Percentiles rank a stretch among this genome's conserved stretches.
phyloP scores from a whole-genome alignment of 2,797 vertebrate genomes.

The Distichodus sexfasciatus region DNA sequence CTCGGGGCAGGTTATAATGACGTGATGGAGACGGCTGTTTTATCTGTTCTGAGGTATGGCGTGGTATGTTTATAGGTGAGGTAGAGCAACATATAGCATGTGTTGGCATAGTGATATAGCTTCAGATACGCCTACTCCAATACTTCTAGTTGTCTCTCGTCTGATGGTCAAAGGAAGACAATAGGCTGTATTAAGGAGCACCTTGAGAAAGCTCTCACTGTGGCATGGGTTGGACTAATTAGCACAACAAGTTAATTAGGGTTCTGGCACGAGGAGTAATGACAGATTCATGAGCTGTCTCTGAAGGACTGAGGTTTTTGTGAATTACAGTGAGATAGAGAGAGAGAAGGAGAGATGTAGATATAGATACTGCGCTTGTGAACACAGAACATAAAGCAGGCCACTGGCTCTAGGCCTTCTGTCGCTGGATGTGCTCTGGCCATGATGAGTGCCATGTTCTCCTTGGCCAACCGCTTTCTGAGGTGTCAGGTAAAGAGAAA shows the following conservation, averaged over 20 bases:
- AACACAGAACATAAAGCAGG: constrained; percentile 10
- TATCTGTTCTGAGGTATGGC: constrained; percentile 22
- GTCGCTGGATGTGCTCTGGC: neutral
- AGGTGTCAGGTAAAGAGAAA: constrained; percentile 7
- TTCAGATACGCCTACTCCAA: too few species aligned
- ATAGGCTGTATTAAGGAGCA: too few species aligned
- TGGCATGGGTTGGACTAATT: constrained; percentile 17
- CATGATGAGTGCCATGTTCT: constrained; percentile 25
- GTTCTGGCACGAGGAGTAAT: neutral
- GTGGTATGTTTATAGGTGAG: neutral
- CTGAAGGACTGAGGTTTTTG: neutral
- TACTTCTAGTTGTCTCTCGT: too few species aligned
- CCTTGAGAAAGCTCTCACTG: neutral
- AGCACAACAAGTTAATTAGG: constrained; percentile 19
- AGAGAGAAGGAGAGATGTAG: neutral
- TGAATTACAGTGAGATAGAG: neutral
- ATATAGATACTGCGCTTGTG: neutral
- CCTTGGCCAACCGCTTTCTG: constrained; percentile 15
- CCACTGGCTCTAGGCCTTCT: neutral
- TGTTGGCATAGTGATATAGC: too few species aligned
- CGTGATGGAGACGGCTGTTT: constrained; percentile 44
- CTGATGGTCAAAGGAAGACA: too few species aligned
- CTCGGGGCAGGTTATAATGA: constrained; percentile 62
- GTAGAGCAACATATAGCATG: too few species aligned
- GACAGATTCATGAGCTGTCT: neutral